These are phyloP conservation scores for Gymnocheta viridis DNA, from an alignment of 2,888 invertebrate genomes.

Conservation along the genomic window DNA sequence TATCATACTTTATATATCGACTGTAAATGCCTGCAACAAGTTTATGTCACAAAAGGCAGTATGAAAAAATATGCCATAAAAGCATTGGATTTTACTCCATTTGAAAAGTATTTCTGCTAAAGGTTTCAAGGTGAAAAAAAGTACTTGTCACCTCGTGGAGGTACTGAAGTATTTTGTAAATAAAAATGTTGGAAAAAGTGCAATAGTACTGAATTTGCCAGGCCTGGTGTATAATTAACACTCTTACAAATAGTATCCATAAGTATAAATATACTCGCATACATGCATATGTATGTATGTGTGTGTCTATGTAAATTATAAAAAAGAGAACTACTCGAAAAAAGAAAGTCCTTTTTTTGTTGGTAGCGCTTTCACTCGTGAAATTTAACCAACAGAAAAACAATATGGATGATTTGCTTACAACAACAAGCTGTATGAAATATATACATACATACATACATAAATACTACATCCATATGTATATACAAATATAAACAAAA, in stretches of 20 bases:
- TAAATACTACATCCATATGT: too few species aligned
- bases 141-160: too few species aligned
- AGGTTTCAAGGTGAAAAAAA: too few species aligned
- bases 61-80: too few species aligned
- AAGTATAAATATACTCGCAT: not conserved
- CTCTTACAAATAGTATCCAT: not conserved
- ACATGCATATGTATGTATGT: not conserved
- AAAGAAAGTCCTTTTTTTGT: constrained; percentile 63
- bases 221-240: not conserved
- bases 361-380: constrained; percentile 57
- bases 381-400: constrained; percentile 53
- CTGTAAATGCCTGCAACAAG: too few species aligned
- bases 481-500: too few species aligned
- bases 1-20: too few species aligned
- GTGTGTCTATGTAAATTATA: not conserved
- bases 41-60: too few species aligned
- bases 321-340: constrained; percentile 1
- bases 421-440: constrained; percentile 18
- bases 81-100: too few species aligned
- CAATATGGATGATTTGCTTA: constrained; percentile 63
- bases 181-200: too few species aligned
- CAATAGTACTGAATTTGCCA: not conserved
- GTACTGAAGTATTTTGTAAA: too few species aligned
- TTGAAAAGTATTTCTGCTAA: too few species aligned
- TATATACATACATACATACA: not conserved